phyloP scores from a whole-genome alignment of 2,113 vertebrate genomes.

The Melanostigma gelatinosum region DNA sequence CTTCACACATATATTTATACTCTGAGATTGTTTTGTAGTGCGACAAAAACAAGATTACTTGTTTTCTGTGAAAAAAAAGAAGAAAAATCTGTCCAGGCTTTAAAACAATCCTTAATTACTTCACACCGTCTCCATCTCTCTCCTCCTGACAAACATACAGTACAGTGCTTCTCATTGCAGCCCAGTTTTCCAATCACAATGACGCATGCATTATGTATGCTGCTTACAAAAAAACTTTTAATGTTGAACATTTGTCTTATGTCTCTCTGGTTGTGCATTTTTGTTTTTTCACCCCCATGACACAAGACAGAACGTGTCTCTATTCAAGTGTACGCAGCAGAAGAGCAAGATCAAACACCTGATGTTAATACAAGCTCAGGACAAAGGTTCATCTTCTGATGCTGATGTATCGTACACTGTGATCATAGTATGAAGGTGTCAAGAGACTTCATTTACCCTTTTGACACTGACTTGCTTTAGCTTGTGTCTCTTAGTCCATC shows the following conservation, averaged over 20 bases:
- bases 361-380: neutral
- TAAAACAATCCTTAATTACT: conserved; percentile 33
- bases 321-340: conserved; percentile 10
- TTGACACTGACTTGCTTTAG: neutral
- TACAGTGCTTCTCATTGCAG: conserved; percentile 23
- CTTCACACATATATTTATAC: neutral
- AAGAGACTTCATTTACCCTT: neutral
- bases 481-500: neutral
- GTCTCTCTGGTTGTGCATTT: conserved; percentile 31
- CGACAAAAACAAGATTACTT: conserved; percentile 8
- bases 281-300: conserved; percentile 20
- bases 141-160: conserved; percentile 4
- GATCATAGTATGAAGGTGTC: too few relatives aligned
- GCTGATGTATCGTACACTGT: too few relatives aligned
- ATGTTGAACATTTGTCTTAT: conserved; percentile 36
- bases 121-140: conserved; percentile 19
- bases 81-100: neutral
- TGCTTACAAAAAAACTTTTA: conserved; percentile 46
- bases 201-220: conserved; percentile 21
- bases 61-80: neutral
- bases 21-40: neutral
- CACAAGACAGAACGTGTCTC: conserved; percentile 10
- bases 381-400: neutral
- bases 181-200: conserved; percentile 27
- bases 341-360: conserved; percentile 12